A percentile compares a stretch with the other conserved stretches of the same genome.
Conservation (phyloP, 2,797 vertebrate genomes). For the Tiaroga cobitis region DNA sequence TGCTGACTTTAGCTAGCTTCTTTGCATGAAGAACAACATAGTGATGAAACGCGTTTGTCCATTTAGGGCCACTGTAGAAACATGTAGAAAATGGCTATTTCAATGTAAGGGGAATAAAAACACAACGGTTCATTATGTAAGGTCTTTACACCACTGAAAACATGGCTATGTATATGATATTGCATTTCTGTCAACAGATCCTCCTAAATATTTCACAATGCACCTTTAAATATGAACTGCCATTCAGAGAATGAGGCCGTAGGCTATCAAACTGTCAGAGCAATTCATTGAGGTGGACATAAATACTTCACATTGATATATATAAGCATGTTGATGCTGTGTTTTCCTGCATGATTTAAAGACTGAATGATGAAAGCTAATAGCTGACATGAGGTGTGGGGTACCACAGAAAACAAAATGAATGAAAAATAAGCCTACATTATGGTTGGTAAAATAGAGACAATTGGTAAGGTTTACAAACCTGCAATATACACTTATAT, state of each 20-base stretch:
- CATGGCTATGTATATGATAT: too few relatives aligned
- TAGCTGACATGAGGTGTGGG: background rate
- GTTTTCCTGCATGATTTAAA: slow-evolving; percentile 12
- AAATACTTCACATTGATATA: slow-evolving; percentile 22
- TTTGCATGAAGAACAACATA: too few relatives aligned
- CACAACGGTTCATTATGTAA: too few relatives aligned
- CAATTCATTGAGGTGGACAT: slow-evolving; percentile 19
- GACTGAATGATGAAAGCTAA: slow-evolving; percentile 18
- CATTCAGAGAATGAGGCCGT: slow-evolving; percentile 16
- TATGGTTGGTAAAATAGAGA: background rate
- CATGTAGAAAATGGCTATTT: too few relatives aligned
- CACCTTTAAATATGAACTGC: slow-evolving; percentile 39
- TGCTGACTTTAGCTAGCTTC: too few relatives aligned
- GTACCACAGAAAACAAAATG: background rate
- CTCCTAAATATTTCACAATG: too few relatives aligned
- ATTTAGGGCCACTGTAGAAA: too few relatives aligned
- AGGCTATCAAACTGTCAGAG: slow-evolving; percentile 49
- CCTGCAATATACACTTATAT: background rate
- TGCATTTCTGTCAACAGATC: too few relatives aligned
- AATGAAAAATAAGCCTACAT: background rate
- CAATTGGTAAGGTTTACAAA: background rate
- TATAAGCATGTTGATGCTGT: background rate
- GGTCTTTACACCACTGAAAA: too few relatives aligned
- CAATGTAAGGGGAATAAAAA: too few relatives aligned
- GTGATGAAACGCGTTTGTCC: too few relatives aligned